These are phyloP conservation scores for Oncorhynchus mykiss DNA, from an alignment of 2,113 vertebrate genomes.

Conservation along the genomic window DNA sequence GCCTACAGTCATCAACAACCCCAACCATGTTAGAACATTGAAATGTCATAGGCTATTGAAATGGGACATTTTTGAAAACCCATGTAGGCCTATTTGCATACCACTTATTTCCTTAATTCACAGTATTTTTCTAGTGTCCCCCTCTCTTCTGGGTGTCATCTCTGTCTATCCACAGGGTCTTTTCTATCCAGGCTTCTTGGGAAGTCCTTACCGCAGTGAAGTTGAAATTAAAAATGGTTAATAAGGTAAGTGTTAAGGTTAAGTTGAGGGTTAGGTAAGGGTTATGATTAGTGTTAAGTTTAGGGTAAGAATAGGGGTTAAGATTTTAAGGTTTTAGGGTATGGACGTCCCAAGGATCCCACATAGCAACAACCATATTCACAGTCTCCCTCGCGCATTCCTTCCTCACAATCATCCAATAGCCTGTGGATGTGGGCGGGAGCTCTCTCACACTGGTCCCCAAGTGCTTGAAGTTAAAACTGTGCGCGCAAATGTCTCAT, in stretches of 20 bases:
- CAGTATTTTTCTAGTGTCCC: slow-evolving; percentile 13
- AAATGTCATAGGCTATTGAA: not conserved
- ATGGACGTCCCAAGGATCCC: too few relatives aligned
- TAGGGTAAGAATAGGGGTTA: too few relatives aligned
- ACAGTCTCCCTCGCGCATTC: slow-evolving; percentile 18
- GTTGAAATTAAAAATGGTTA: too few relatives aligned
- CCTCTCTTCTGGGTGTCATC: slow-evolving; percentile 44
- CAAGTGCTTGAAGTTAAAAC: slow-evolving; percentile 74
- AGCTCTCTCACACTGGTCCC: slow-evolving; percentile 44
- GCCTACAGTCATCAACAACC: too few relatives aligned
- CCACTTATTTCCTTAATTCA: not conserved
- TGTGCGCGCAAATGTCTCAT: slow-evolving; percentile 51
- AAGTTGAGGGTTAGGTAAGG: too few relatives aligned
- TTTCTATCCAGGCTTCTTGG: too few relatives aligned
- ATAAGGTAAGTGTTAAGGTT: too few relatives aligned
- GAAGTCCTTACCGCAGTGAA: too few relatives aligned
- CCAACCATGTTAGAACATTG: too few relatives aligned
- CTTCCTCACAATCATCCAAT: slow-evolving; percentile 63
- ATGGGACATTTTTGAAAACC: not conserved
- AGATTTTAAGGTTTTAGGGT: too few relatives aligned
- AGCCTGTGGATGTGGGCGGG: slow-evolving; percentile 56
- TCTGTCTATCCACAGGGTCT: too few relatives aligned
- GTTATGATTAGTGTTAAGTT: too few relatives aligned
- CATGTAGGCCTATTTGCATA: not conserved
- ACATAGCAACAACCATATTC: slow-evolving; percentile 26